A percentile compares a stretch with the other conserved stretches of the same genome.
These are phyloP conservation scores for Urocynchramus pylzowi DNA, from an alignment of 2,113 vertebrate genomes.

Conservation along the genomic window DNA sequence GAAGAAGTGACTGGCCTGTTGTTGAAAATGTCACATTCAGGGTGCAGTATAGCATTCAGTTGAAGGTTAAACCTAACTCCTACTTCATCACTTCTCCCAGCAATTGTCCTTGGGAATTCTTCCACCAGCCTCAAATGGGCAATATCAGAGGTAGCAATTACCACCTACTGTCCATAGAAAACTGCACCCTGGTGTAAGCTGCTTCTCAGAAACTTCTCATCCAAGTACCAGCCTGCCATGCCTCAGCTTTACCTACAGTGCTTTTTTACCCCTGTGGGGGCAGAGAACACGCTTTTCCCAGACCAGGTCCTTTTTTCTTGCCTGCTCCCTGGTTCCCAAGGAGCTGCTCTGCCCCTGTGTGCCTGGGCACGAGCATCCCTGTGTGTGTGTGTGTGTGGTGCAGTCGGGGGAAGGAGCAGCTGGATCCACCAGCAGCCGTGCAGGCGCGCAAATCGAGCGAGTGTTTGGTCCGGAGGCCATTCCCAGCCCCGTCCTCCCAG, in stretches of 20 bases:
- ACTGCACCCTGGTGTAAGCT: neutral
- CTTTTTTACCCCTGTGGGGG: neutral
- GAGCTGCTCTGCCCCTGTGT: neutral
- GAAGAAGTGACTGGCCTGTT: neutral
- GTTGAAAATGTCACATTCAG: neutral
- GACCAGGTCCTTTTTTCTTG: neutral
- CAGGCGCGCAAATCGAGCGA: constrained; percentile 33
- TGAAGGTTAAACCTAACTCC: neutral
- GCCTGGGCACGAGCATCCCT: neutral
- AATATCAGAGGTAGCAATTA: neutral
- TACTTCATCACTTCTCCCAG: neutral
- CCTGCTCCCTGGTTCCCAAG: neutral
- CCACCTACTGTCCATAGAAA: neutral
- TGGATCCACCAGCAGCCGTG: constrained; percentile 42
- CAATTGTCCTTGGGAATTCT: neutral
- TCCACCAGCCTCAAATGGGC: neutral
- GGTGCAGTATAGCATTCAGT: neutral
- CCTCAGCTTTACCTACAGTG: neutral
- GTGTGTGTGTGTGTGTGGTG: neutral
- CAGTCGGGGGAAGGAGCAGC: neutral
- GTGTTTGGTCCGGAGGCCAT: constrained; percentile 49
- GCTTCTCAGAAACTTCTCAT: neutral
- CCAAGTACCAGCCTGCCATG: neutral
- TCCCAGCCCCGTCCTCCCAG: neutral
- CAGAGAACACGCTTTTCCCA: neutral